phyloP scores from a whole-genome alignment of 2,888 invertebrate genomes.

The Agriotes lineatus region DNA sequence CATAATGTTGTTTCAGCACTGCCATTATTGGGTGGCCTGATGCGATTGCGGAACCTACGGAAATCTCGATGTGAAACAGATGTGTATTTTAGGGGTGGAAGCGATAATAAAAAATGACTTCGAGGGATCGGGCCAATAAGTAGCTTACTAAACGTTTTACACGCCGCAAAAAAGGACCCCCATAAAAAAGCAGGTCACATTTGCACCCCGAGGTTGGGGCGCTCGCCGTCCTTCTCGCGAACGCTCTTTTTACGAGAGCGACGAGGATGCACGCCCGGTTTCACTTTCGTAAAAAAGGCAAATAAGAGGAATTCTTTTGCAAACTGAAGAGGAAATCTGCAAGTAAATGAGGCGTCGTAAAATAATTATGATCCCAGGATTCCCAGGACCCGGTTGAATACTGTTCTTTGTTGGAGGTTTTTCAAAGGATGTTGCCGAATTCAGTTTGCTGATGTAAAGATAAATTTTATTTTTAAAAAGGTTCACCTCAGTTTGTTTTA shows the following conservation, averaged over 20 bases:
- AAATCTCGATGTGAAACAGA: conserved; percentile 27
- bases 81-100: conserved; percentile 53
- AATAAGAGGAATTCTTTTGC: conserved; percentile 41
- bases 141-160: conserved; percentile 62
- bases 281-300: conserved; percentile 21
- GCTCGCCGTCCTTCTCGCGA: conserved; percentile 28
- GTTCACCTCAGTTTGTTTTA: no score
- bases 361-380: conserved; percentile 27
- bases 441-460: no score
- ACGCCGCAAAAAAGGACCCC: conserved; percentile 60
- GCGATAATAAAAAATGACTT: conserved; percentile 59
- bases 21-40: not conserved
- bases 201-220: conserved; percentile 27
- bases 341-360: conserved; percentile 27
- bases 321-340: conserved; percentile 41
- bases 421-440: no score
- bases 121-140: conserved; percentile 58
- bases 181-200: conserved; percentile 54
- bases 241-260: not conserved
- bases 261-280: conserved; percentile 1
- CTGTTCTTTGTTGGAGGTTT: no score
- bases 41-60: not conserved
- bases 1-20: conserved; percentile 25
- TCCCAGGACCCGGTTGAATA: no score
- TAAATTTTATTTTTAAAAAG: no score